Conservation (phyloP, 1,140 invertebrate genomes). For the Eubasilissa regina region DNA sequence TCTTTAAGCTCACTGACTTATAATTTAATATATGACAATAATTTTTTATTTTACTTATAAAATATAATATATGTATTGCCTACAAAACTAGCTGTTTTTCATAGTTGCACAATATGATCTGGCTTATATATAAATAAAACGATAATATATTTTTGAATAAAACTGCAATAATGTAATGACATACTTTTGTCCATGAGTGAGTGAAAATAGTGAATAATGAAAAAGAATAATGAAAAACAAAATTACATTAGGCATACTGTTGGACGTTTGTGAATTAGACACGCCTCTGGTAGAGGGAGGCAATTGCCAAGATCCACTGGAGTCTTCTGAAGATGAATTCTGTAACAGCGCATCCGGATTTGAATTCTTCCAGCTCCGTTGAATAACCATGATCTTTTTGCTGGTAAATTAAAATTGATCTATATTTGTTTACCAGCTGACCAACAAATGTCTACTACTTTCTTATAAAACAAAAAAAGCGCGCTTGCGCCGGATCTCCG, state of each 20-base stretch:
- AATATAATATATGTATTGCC: too few relatives aligned
- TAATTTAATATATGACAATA: too few relatives aligned
- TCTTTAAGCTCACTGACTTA: too few relatives aligned
- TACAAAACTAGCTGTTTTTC: too few relatives aligned
- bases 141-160: too few relatives aligned
- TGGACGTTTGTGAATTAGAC: constrained; percentile 42
- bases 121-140: too few relatives aligned
- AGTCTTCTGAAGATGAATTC: constrained; percentile 54
- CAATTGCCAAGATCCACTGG: constrained; percentile 53
- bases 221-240: constrained; percentile 7
- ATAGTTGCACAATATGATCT: too few relatives aligned
- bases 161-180: too few relatives aligned
- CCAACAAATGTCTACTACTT: constrained; percentile 11
- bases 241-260: constrained; percentile 52
- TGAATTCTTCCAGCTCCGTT: constrained; percentile 50
- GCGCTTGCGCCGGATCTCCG: constrained; percentile 25
- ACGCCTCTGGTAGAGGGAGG: constrained; percentile 43
- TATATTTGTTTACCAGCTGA: constrained; percentile 49
- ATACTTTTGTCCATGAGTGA: background rate
- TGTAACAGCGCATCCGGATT: constrained; percentile 50
- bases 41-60: too few relatives aligned
- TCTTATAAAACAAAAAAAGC: constrained; percentile 6
- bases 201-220: background rate
- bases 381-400: constrained; percentile 51
- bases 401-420: constrained; percentile 15